phyloP scores from a whole-genome alignment of 1,140 invertebrate genomes.

The Cherax quadricarinatus region DNA sequence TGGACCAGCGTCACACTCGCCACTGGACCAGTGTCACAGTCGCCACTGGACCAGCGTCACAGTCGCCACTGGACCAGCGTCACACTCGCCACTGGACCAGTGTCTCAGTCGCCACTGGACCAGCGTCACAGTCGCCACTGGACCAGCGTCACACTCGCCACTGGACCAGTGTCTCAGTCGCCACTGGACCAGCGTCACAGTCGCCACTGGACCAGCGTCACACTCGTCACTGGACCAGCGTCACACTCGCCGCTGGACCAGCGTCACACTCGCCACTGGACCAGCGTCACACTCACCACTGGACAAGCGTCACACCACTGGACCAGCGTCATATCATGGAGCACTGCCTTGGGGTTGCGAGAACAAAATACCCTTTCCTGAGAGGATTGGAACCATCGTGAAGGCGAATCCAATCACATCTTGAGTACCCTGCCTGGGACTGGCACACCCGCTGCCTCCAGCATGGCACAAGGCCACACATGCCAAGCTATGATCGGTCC shows the following conservation, averaged over 20 bases:
- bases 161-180: too few relatives aligned
- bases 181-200: too few relatives aligned
- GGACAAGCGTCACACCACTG: not conserved
- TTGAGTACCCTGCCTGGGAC: not conserved
- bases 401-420: not conserved
- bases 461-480: constrained; percentile 5
- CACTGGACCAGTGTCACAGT: too few relatives aligned
- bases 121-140: not conserved
- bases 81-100: not conserved
- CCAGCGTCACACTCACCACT: too few relatives aligned
- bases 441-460: not conserved
- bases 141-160: not conserved
- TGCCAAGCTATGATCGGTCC: not conserved
- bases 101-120: not conserved
- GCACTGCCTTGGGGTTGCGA: not conserved
- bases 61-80: too few relatives aligned
- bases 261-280: too few relatives aligned
- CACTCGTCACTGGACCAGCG: too few relatives aligned
- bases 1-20: too few relatives aligned
- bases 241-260: too few relatives aligned
- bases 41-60: too few relatives aligned
- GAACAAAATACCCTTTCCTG: not conserved
- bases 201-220: too few relatives aligned
- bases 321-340: not conserved
- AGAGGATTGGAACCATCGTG: not conserved